A percentile compares a stretch with the other conserved stretches of the same genome.
phyloP scores from a whole-genome alignment of 2,797 vertebrate genomes.

The Emydoidea blandingii region DNA sequence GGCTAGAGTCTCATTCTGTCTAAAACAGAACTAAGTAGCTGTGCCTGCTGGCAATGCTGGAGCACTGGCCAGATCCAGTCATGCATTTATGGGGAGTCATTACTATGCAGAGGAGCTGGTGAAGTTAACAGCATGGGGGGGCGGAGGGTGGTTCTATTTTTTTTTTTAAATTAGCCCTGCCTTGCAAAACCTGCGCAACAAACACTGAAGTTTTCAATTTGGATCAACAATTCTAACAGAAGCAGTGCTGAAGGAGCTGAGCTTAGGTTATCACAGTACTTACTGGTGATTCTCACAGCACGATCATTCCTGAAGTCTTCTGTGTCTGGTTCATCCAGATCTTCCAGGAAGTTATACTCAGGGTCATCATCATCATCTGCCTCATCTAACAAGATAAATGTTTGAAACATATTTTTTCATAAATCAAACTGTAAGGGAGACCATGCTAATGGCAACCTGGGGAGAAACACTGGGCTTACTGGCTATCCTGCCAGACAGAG shows the following conservation, averaged over 20 bases:
- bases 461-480: not conserved
- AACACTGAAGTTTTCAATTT: not conserved
- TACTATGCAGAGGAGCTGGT: not conserved
- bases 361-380: constrained; percentile 95
- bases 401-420: not conserved
- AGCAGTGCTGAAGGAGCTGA: not conserved
- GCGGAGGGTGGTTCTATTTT: too few species aligned
- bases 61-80: not conserved
- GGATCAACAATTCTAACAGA: not conserved
- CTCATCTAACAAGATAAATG: constrained; percentile 82
- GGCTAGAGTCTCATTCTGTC: not conserved
- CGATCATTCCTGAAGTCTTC: constrained; percentile 97
- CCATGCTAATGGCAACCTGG: not conserved
- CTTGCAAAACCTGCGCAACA: not conserved
- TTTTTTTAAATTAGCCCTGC: rapidly evolving
- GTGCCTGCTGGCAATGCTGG: not conserved
- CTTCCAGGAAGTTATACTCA: constrained; percentile 95
- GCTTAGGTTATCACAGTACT: constrained; percentile 51
- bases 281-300: constrained; percentile 95
- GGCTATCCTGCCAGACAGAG: not conserved
- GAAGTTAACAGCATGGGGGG: not conserved
- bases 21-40: not conserved
- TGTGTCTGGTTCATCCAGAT: constrained; percentile 92
- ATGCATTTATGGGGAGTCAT: rapidly evolving
- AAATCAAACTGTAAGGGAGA: not conserved